Evolutionary conservation across 2,888 invertebrate species (phyloP), one percentile per base, ranked within the genome.

Genomic region (Philereme vetulata): DNA sequence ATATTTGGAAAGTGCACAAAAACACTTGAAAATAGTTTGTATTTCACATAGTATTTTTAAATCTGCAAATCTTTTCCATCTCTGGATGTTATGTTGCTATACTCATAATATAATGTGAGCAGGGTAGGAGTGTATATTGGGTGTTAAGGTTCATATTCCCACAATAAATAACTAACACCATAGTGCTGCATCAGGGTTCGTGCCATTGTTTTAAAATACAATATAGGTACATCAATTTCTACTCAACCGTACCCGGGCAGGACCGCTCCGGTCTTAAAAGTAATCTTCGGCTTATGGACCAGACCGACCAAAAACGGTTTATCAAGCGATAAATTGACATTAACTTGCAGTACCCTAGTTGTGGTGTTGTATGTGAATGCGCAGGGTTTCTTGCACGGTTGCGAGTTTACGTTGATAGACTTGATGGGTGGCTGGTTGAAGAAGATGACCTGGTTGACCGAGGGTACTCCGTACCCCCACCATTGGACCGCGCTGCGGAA

Each of bases 381-480:
- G 65, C 85, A 83, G 4, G 81, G 78, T 59, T 80, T 80, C 34
- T 74, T 71, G 59, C 87, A 84, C 0, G 72, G 68, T 1, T 71
- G 72, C 4, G 76, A 77, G 72, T 90, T 85, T 33, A 90, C 61
- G 0, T 75, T 72, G 55, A 90, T 82, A 0, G 77, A 56, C 59
- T 77, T 77, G 50, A 87, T 72, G 1, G 80, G 63, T 0, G 77
- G 72, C 48, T 85, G 89, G 33, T 72, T 77, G 44, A 84, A 72
- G 1, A 91, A 63, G 0, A 77, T 79, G 51, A 91, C 68, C 33
- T 76, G 77, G 69, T 85, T 80, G 8, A 93, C 51, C 0, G 85
- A 72, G 0, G 93, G 92, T 1, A 91, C 90, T 0, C 92, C 93
- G 60, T 77, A 85, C 0, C 92, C 92, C 93, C 93, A 93, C 91